Conservation (phyloP, 92 coral and sea anemone species). For the Epizoanthus fatuus region DNA sequence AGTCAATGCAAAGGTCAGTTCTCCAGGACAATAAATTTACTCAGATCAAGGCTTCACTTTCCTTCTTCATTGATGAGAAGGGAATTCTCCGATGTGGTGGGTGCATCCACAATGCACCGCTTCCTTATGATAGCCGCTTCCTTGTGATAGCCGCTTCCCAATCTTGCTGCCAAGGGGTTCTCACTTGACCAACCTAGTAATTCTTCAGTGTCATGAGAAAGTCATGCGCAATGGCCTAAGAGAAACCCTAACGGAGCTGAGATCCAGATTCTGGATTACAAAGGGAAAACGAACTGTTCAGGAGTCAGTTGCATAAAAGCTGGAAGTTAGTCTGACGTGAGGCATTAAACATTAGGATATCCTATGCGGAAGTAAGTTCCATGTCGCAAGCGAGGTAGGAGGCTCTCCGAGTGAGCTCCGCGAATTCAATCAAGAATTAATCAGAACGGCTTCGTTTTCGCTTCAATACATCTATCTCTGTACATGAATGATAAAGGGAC, state of each 20-base stretch:
- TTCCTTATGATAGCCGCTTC: conserved; percentile 29
- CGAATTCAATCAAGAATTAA: too few relatives aligned
- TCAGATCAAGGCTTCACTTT: conserved; percentile 48
- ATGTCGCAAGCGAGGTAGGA: too few relatives aligned
- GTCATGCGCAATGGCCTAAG: conserved; percentile 48
- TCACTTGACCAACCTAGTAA: conserved; percentile 44
- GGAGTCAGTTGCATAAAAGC: too few relatives aligned
- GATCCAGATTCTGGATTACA: conserved; percentile 40
- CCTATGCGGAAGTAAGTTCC: too few relatives aligned
- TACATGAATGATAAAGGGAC: too few relatives aligned
- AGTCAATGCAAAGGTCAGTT: conserved; percentile 41
- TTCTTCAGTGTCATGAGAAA: conserved; percentile 39
- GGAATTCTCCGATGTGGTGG: conserved; percentile 47
- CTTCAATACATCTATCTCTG: too few relatives aligned
- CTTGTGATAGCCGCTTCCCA: conserved; percentile 28
- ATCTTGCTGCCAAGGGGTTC: conserved; percentile 58
- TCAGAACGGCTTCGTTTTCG: too few relatives aligned
- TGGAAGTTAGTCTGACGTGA: too few relatives aligned
- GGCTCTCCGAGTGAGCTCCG: too few relatives aligned
- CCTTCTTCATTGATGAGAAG: conserved; percentile 41
- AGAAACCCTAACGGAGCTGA: conserved; percentile 52
- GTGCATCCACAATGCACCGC: neutral
- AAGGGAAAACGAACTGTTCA: conserved; percentile 26
- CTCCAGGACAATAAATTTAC: conserved; percentile 48
- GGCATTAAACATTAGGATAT: too few relatives aligned